Base-by-base conservation (phyloP, 2,797 vertebrate genomes). In the Squalus acanthias region DNA sequence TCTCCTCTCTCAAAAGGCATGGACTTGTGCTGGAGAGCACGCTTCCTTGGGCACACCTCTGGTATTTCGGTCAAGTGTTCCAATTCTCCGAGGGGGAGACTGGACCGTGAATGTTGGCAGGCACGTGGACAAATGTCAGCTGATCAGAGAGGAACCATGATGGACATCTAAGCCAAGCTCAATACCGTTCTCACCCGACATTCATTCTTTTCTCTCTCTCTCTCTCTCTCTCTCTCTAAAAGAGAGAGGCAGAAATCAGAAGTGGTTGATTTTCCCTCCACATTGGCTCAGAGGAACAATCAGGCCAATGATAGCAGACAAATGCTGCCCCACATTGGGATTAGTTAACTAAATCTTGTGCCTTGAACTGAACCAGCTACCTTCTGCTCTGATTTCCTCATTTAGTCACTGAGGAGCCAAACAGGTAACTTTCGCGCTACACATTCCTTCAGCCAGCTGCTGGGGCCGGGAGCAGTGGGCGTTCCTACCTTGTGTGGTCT, bases 401-500 rank as follows among this genome's bases (percentile, higher is more conserved):
- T 22, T 87, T 24, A 50, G 7, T 87, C 22, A 50, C 5, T 8
- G 8, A 69, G 22, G n/a, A n/a, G n/a, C 20, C 39, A 93, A 50
- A 50, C 79, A 50, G 46, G 50, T 13, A 26, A 50, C 67, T 3
- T 76, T 12, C 12, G 0, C n/a, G 57, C 85, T 9, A 79, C n/a
- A 7, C 88, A 63, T 63, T 93, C 57, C n/a, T 93, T 60, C 9
- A 92, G 70, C 46, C 17, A 46, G 50, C 9, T 92, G 60, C 67
- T 65, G 50, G 10, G 96, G 57, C 57, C 15, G 60, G 13, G 53
- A 46, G 89, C 24, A 57, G 10, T 57, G 24, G 26, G 26, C 50
- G 24, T 60, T 95, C 94, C 22, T 97, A 99, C 99, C 98, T 98
- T 98, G 98, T 1, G 98, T 97, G 29, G 98, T 98, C 96, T 98